Evolutionary conservation across 2,888 invertebrate genomes (phyloP).

Genomic region (Cancer borealis): DNA sequence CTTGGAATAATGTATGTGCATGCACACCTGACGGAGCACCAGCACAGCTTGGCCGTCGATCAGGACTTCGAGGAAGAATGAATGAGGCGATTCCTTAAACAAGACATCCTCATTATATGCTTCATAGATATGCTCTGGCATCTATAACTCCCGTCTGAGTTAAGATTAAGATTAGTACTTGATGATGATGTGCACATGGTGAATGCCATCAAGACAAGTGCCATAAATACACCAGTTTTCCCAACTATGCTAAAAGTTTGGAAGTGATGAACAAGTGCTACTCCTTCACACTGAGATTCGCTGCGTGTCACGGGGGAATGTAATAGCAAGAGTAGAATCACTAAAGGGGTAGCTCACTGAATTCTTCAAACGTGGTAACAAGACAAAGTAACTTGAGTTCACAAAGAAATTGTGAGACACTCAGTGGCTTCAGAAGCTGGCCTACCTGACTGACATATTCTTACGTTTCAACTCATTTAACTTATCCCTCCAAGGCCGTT

Average conservation of each 20-base stretch:
- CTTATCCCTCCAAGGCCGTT: conserved; percentile 60
- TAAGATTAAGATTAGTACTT: neutral
- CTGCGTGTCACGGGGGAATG: neutral
- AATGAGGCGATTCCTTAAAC: too few species aligned
- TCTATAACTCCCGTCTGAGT: conserved; percentile 18
- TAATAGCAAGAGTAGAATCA: neutral
- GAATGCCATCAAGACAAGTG: neutral
- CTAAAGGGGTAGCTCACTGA: neutral
- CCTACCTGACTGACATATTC: conserved; percentile 62
- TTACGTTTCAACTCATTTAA: conserved; percentile 52
- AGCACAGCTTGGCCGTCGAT: too few species aligned
- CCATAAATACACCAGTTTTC: neutral
- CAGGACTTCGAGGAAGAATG: too few species aligned
- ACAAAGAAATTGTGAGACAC: too few species aligned
- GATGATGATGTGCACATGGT: conserved; percentile 22
- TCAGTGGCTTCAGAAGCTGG: conserved; percentile 36
- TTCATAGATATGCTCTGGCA: too few species aligned
- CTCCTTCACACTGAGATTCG: conserved; percentile 43
- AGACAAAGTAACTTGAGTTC: too few species aligned
- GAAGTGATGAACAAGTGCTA: neutral
- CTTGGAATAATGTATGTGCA: neutral
- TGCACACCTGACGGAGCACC: conserved; percentile 9
- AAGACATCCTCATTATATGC: too few species aligned
- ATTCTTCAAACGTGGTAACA: too few species aligned
- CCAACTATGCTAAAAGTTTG: neutral